Evolutionary conservation across 2,888 invertebrate genomes (phyloP).

Genomic region (Strigamia crassipes): DNA sequence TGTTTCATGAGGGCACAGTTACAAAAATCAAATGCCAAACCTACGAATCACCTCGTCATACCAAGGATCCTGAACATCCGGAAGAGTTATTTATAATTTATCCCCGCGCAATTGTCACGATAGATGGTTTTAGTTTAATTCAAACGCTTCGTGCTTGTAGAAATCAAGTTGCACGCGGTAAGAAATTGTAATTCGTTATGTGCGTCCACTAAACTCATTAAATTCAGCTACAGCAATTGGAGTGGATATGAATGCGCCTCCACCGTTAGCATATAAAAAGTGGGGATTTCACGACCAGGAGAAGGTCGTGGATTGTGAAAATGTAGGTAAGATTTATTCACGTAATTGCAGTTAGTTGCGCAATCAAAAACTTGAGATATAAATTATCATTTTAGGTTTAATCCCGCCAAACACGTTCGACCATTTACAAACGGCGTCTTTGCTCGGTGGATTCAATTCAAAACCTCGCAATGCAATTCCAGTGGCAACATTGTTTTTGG

Average conservation of each 20-base stretch:
- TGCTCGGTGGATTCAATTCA: slow-evolving; percentile 59
- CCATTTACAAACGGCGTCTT: slow-evolving; percentile 79
- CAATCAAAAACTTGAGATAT: not conserved
- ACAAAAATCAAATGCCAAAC: slow-evolving; percentile 78
- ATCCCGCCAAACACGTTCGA: slow-evolving; percentile 79
- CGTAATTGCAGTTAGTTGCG: slow-evolving; percentile 49
- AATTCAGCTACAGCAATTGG: slow-evolving; percentile 71
- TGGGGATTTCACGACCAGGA: slow-evolving; percentile 79
- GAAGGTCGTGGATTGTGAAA: slow-evolving; percentile 74
- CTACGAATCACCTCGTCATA: slow-evolving; percentile 62
- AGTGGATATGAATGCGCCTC: slow-evolving; percentile 64
- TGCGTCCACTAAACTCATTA: slow-evolving; percentile 44
- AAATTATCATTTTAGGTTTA: slow-evolving; percentile 66
- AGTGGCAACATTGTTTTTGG: slow-evolving; percentile 74
- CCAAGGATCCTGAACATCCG: slow-evolving; percentile 58
- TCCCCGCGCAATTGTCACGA: slow-evolving; percentile 71
- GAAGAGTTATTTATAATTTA: slow-evolving; percentile 80
- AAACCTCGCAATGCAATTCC: slow-evolving; percentile 65
- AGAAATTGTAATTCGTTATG: slow-evolving; percentile 34
- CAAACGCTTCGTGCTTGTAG: slow-evolving; percentile 77
- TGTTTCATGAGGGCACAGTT: slow-evolving; percentile 81
- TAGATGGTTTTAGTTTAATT: slow-evolving; percentile 77
- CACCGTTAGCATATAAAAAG: slow-evolving; percentile 76
- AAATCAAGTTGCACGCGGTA: slow-evolving; percentile 79
- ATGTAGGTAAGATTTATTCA: slow-evolving; percentile 65